These are phyloP conservation scores for Schizothorax lantsangensis DNA, from an alignment of 2,797 vertebrate species.

Conservation along the genomic window DNA sequence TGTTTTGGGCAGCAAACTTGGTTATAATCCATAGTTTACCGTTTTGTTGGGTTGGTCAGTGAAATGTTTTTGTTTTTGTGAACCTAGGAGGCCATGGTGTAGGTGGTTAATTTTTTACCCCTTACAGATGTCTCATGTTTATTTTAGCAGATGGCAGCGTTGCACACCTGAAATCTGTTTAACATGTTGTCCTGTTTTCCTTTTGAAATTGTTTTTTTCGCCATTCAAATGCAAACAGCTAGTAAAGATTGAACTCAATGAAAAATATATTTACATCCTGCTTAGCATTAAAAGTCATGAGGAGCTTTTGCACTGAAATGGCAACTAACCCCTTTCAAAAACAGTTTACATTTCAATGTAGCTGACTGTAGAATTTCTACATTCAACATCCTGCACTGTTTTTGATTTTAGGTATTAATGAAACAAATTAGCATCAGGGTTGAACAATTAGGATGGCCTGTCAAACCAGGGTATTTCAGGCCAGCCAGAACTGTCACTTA, in stretches of 20 bases:
- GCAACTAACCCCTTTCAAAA: background rate
- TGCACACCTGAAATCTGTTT: background rate
- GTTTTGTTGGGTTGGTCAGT: conserved; percentile 11
- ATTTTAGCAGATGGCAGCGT: conserved; percentile 3
- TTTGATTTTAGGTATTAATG: background rate
- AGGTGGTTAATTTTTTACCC: background rate
- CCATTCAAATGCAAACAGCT: conserved; percentile 4
- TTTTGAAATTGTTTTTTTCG: background rate
- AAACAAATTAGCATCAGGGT: background rate
- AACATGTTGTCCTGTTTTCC: background rate
- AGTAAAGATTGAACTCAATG: background rate
- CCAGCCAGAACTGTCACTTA: background rate
- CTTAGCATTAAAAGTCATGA: background rate
- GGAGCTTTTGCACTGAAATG: background rate
- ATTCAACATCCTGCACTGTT: background rate
- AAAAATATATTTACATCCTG: background rate
- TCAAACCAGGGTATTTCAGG: background rate
- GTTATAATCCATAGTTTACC: conserved; percentile 7
- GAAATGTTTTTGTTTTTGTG: conserved; percentile 22
- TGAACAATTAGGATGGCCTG: background rate
- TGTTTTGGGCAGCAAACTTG: background rate
- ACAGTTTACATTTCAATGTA: background rate
- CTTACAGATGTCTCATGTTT: conserved; percentile 7
- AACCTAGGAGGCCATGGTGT: background rate
- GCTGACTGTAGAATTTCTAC: background rate